A percentile compares a stretch with the other conserved stretches of the same genome.
phyloP scores from a whole-genome alignment of 2,797 vertebrate species.

The Halcyon smyrnensis region DNA sequence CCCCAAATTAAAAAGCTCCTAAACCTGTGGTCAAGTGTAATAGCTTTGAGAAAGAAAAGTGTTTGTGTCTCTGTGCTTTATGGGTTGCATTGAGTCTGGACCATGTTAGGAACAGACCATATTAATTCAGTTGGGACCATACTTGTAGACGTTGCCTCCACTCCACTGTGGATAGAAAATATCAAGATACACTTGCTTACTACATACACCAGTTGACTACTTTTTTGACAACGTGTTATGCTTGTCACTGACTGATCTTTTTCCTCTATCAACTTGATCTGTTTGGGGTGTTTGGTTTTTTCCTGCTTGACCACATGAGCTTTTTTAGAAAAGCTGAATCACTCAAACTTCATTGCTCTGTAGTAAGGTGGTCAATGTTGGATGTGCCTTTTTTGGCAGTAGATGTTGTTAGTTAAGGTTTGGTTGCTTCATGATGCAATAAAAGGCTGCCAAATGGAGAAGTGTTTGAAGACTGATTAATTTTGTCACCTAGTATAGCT shows the following conservation, averaged over 20 bases:
- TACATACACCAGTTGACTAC: not conserved
- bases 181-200: not conserved
- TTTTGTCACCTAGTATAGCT: not conserved
- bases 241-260: not conserved
- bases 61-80: not conserved
- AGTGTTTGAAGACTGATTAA: not conserved
- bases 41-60: not conserved
- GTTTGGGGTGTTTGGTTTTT: not conserved
- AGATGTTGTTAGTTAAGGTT: not conserved
- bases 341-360: fast-evolving
- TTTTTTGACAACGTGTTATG: not conserved
- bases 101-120: not conserved
- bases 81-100: not conserved
- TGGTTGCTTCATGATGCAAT: not conserved
- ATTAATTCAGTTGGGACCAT: not conserved
- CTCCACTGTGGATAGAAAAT: not conserved
- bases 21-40: not conserved
- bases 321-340: not conserved
- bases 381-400: not conserved
- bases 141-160: not conserved
- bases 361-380: not conserved
- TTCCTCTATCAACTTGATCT: not conserved
- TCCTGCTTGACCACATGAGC: not conserved
- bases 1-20: not conserved
- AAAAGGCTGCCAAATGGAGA: not conserved